Base-by-base conservation (phyloP, 2,797 vertebrate species). In the Tragopan temminckii region DNA sequence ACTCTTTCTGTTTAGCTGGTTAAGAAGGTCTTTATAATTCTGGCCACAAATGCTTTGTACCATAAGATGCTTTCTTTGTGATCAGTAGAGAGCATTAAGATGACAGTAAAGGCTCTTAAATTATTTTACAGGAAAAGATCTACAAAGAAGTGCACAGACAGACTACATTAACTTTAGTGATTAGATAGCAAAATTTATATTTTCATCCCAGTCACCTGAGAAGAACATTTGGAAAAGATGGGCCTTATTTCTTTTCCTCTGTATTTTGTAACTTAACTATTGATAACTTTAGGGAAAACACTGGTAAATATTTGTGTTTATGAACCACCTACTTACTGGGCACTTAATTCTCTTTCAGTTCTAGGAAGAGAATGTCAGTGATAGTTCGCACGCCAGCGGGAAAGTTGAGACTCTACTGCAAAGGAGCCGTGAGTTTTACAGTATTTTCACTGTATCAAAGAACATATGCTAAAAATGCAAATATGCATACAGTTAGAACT, bases 331-430 rank as follows among this genome's bases (percentile, higher is more conserved):
- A 31, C 82, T 50, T 25, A 45, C 0, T 58, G 66, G 59, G 7
- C 75, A 80, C 85, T 84, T 82, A 10, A 88, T 94, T 97, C 78
- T 97, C 74, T 97, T 98, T 93, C 98, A 99, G 99, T 58, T 8
- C 97, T 45, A 98, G 99, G 95, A 99, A 99, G 97, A 99, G 99
- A 97, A 99, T 99, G 99, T 99, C 99, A 16, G 99, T 99, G 98
- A 99, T 99, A 97, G 99, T 99, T 96, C 99, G 99, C 78, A 99
- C 99, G 43, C 99, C 99, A 64, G 98, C 99, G 24, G 99, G 99
- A 92, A 99, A 99, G 96, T 98, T 99, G 98, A 98, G 99, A 97
- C 98, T 99, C 63, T 99, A 99, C 98, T 99, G 99, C 98, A 99
- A 99, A 98, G 99, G 99, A 98, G 99, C 99, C 82, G 99, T 99